A percentile compares a stretch with the other conserved stretches of the same genome.
These are phyloP conservation scores for Atta colombica DNA, from an alignment of 1,140 invertebrate species.

Conservation along the genomic window DNA sequence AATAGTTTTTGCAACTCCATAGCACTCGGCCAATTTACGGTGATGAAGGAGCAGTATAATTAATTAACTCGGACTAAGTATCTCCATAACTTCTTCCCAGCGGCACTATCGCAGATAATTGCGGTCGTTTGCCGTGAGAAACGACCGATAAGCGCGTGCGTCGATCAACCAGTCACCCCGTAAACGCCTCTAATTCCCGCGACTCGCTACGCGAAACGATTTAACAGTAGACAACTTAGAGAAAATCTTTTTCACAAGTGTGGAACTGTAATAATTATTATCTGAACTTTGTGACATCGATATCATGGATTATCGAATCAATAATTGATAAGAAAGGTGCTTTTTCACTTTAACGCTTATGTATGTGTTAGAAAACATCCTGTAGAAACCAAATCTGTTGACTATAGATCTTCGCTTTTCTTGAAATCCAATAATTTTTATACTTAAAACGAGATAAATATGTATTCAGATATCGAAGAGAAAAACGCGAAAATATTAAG, in stretches of 20 bases:
- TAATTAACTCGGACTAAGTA: conserved; percentile 60
- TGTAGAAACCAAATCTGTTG: too few relatives aligned
- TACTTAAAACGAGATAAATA: too few relatives aligned
- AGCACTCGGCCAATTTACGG: conserved; percentile 37
- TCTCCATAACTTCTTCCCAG: conserved; percentile 45
- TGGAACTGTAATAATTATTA: not conserved
- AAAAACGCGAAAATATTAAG: too few relatives aligned
- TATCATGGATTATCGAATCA: not conserved
- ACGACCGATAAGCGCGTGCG: conserved; percentile 52
- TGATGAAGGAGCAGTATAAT: conserved; percentile 50
- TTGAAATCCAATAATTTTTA: too few relatives aligned
- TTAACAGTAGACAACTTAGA: conserved; percentile 13
- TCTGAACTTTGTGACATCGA: not conserved
- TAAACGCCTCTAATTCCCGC: conserved; percentile 44
- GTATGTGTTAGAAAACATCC: too few relatives aligned
- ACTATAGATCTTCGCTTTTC: too few relatives aligned
- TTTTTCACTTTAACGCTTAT: too few relatives aligned
- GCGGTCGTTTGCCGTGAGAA: conserved; percentile 55
- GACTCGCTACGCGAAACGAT: not conserved
- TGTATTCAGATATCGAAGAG: too few relatives aligned
- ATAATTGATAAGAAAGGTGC: not conserved
- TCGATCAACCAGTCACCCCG: conserved; percentile 47
- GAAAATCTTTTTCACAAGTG: not conserved
- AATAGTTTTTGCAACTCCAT: conserved; percentile 33
- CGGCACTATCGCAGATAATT: conserved; percentile 46